phyloP scores from a whole-genome alignment of 1,140 invertebrate species.

The Drosophila erecta region DNA sequence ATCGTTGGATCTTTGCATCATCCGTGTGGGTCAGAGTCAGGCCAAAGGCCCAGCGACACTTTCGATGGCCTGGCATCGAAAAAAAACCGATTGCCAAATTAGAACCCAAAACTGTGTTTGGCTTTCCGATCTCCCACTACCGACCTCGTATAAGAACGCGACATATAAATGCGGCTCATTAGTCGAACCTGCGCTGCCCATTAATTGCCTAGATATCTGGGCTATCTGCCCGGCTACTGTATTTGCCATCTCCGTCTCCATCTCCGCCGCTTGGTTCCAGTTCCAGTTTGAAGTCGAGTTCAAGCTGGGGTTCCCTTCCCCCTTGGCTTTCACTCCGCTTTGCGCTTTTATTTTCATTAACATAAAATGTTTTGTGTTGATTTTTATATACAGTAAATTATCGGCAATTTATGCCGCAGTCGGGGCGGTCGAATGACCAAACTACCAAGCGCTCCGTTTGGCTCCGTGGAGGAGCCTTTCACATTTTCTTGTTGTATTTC shows the following conservation, averaged over 20 bases:
- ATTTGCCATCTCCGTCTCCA: conserved; percentile 26
- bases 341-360: conserved; percentile 78
- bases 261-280: not conserved
- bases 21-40: not conserved
- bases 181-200: conserved; percentile 48
- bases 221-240: conserved; percentile 48
- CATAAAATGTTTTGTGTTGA: conserved; percentile 84
- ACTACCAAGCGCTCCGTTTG: no score
- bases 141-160: not conserved
- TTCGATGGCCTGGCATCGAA: no score
- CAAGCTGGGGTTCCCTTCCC: conserved; percentile 11
- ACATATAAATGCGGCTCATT: conserved; percentile 64
- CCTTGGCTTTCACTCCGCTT: conserved; percentile 59
- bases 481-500: conserved; percentile 48
- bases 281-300: conserved; percentile 30
- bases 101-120: conserved; percentile 1
- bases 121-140: not conserved
- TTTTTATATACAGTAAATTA: conserved; percentile 80
- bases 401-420: conserved; percentile 65
- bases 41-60: no score
- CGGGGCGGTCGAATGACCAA: conserved; percentile 27
- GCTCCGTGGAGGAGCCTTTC: conserved; percentile 59
- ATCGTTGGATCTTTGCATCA: conserved; percentile 1
- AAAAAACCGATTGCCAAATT: not conserved
- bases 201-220: conserved; percentile 65